phyloP scores from a whole-genome alignment of 2,797 vertebrate species.

The Coendou prehensilis region DNA sequence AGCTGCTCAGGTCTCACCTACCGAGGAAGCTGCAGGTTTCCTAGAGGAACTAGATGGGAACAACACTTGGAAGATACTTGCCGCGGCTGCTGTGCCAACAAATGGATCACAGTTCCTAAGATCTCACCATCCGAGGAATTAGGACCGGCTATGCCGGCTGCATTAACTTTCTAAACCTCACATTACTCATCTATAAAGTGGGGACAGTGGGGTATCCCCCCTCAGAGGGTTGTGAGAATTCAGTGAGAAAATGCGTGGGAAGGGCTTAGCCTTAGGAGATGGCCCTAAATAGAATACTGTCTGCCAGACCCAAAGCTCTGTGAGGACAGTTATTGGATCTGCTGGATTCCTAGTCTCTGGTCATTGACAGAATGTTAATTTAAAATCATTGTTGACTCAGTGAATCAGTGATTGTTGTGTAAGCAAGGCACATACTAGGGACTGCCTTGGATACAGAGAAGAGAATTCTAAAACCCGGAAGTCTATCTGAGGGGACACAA shows the following conservation, averaged over 20 bases:
- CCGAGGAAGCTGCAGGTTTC: neutral
- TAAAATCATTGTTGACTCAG: neutral
- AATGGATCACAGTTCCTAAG: neutral
- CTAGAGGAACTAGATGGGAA: neutral
- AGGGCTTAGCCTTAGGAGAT: neutral
- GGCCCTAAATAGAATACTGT: neutral
- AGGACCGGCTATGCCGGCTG: neutral
- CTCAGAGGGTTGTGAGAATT: neutral
- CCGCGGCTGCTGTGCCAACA: neutral
- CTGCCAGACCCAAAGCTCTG: neutral
- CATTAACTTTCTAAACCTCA: neutral
- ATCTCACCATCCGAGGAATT: neutral
- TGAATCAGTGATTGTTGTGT: neutral
- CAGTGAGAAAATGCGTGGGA: neutral
- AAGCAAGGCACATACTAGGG: neutral
- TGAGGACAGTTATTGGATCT: neutral
- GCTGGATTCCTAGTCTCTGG: neutral
- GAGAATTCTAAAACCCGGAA: neutral
- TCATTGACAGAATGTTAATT: neutral
- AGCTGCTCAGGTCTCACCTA: neutral
- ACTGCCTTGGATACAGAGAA: neutral
- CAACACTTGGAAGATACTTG: neutral
- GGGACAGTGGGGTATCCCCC: neutral
- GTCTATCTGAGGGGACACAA: neutral
- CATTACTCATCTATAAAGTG: neutral